Percentiles rank a stretch among this genome's conserved stretches.
phyloP scores from a whole-genome alignment of 2,113 vertebrate species.

The Gulo gulo region DNA sequence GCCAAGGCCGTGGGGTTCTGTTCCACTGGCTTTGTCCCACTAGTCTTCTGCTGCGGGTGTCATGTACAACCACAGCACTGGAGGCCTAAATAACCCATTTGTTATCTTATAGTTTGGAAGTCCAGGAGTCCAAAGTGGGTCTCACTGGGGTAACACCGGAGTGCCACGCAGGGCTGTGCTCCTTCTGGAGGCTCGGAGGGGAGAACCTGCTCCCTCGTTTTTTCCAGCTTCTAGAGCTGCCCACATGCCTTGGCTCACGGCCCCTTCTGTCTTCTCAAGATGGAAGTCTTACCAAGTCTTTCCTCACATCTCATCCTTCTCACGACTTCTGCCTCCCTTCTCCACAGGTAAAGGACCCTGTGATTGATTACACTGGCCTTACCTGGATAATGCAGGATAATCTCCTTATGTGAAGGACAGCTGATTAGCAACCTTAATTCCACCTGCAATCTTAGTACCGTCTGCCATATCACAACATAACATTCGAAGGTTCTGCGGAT shows the following conservation, averaged over 20 bases:
- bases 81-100: neutral
- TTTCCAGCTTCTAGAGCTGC: neutral
- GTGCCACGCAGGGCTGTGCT: neutral
- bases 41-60: neutral
- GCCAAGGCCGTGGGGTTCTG: neutral
- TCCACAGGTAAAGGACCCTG: neutral
- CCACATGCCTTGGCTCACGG: neutral
- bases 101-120: neutral
- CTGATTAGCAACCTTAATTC: neutral
- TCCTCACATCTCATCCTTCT: rapidly evolving
- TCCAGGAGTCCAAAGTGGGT: neutral
- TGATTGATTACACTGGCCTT: neutral
- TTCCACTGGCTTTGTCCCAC: neutral
- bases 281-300: neutral
- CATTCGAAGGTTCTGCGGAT: neutral
- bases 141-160: neutral
- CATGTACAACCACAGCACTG: neutral
- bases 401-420: neutral
- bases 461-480: neutral
- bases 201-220: neutral
- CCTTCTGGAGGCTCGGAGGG: neutral
- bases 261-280: neutral
- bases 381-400: neutral
- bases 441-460: neutral
- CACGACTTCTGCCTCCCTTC: neutral